Base-by-base conservation (phyloP, 2,797 vertebrate genomes). In the Catostomus latipinnis region DNA sequence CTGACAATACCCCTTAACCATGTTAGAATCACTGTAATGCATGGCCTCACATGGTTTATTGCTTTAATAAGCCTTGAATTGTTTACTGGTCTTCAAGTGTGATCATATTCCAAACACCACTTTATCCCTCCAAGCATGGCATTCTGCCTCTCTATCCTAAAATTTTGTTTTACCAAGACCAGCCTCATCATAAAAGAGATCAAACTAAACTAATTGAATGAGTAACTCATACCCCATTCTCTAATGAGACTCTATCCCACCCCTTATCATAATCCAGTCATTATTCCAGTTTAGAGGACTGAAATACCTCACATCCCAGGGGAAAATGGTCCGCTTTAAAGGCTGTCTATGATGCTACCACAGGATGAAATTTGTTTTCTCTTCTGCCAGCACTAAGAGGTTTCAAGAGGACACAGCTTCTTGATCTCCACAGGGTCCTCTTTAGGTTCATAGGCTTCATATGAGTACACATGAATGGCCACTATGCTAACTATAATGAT, bases 381-480 rank as follows among this genome's bases (percentile, higher is more conserved):
- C 81, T 83, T 63, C 77, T 50, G 81, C 78, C 82, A 83, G 56
- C 34, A 83, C 63, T 81, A 16, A 75, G 75, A 71, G 74, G 49
- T 81, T 83, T 82, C 73, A 56, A 81, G 45, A 75, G 81, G 76
- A 70, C 76, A 54, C 71, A 8, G 75, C 63, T 66, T 73, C 69
- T 78, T 85, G 79, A 78, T 83, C 84, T 85, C 79, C 69, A 50
- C 79, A 76, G 63, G 76, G 52, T 73, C 70, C 73, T 71, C 49
- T 79, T 56, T 76, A 81, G 74, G 70, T 79, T 77, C 73, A 68
- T 78, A 13, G 57, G 74, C 70, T 81, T 62, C 66, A 69, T 76
- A 78, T 65, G 72, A 83, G 78, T 82, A 76, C 63, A 82, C 76
- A 71, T 75, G 58, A 62, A 71, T 73, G 58, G 68, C 34, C 69